phyloP scores from a whole-genome alignment of 2,888 invertebrate genomes.

The Callyntrura guangdongensis region DNA sequence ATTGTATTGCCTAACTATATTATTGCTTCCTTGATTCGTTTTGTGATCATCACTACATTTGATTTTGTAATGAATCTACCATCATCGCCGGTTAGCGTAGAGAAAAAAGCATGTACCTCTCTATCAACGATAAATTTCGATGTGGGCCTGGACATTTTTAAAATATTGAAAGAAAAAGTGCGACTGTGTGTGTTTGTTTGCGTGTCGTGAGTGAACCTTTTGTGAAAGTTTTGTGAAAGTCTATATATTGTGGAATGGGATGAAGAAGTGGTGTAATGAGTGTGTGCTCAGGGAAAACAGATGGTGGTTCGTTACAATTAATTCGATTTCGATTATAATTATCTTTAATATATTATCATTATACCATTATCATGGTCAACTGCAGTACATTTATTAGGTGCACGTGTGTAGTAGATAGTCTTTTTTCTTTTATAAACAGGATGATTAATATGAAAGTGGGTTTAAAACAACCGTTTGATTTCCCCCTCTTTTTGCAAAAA shows the following conservation, averaged over 20 bases:
- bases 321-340: not conserved
- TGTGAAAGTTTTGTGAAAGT: conserved; percentile 2
- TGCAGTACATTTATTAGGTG: too few species aligned
- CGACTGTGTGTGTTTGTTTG: too few species aligned
- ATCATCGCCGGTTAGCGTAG: not conserved
- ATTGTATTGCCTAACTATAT: not conserved
- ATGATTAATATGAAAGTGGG: conserved; percentile 12
- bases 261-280: conserved; percentile 12
- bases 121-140: not conserved
- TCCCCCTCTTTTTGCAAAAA: too few species aligned
- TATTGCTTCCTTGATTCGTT: not conserved
- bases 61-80: conserved; percentile 2
- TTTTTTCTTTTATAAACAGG: conserved; percentile 34
- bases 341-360: too few species aligned
- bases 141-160: not conserved
- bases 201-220: not conserved
- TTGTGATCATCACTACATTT: conserved; percentile 2
- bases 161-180: not conserved
- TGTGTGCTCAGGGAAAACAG: conserved; percentile 5
- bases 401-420: conserved; percentile 10
- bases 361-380: too few species aligned
- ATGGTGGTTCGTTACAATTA: not conserved
- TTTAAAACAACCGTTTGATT: conserved; percentile 1
- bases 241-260: not conserved
- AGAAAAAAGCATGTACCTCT: conserved; percentile 18